phyloP scores from a whole-genome alignment of 2,888 invertebrate species.

The Sphaeridia pumilis region DNA sequence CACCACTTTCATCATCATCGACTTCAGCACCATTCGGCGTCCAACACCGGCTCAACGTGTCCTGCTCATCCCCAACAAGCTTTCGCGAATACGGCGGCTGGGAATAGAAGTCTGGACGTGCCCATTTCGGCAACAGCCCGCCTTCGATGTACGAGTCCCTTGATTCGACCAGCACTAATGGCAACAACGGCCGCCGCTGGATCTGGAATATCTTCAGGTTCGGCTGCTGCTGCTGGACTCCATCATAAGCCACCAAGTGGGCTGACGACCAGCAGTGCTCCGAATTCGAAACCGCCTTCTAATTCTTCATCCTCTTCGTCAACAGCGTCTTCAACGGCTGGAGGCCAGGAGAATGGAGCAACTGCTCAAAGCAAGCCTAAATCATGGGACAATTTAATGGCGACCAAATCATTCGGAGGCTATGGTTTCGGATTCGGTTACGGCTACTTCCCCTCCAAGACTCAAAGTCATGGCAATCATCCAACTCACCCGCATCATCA shows the following conservation, averaged over 20 bases:
- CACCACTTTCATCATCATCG: too few species aligned
- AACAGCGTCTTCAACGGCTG: too few species aligned
- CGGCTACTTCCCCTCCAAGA: slow-evolving; percentile 30
- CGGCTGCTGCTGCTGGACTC: neutral
- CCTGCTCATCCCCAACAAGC: too few species aligned
- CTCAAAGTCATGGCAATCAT: neutral
- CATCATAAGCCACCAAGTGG: too few species aligned
- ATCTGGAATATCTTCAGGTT: neutral
- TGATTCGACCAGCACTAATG: neutral
- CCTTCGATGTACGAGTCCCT: neutral
- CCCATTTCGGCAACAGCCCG: neutral
- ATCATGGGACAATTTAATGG: slow-evolving; percentile 72
- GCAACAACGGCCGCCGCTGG: neutral
- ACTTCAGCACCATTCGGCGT: too few species aligned
- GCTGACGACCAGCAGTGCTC: neutral
- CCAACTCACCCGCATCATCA: too few species aligned
- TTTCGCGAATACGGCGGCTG: too few species aligned
- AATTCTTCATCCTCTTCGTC: neutral
- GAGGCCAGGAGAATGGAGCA: neutral
- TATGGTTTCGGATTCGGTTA: slow-evolving; percentile 80
- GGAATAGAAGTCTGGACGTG: neutral
- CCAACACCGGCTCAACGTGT: neutral
- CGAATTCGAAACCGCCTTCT: neutral
- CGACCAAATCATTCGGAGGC: slow-evolving; percentile 72
- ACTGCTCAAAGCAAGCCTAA: slow-evolving; percentile 53